Percentiles rank a stretch among this genome's conserved stretches.
These are phyloP conservation scores for Periparus ater DNA, from an alignment of 2,797 vertebrate species.

Conservation along the genomic window DNA sequence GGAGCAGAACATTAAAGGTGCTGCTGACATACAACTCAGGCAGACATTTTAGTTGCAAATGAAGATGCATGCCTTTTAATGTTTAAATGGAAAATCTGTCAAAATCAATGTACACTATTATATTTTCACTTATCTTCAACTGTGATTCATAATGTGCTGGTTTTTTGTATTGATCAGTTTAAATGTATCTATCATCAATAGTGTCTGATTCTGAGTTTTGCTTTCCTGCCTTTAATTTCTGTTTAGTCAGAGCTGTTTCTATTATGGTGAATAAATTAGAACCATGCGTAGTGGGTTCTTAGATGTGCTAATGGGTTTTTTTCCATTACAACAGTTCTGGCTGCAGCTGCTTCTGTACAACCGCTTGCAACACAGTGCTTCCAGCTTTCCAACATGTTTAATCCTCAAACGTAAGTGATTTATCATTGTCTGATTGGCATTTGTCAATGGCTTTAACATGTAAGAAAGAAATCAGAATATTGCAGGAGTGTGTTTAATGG, in stretches of 20 bases:
- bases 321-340: slow-evolving; percentile 60
- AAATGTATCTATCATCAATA: fast-evolving
- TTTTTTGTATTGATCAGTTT: background rate
- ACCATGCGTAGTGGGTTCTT: background rate
- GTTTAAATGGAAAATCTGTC: background rate
- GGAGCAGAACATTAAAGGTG: background rate
- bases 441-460: background rate
- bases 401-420: slow-evolving; percentile 90
- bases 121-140: background rate
- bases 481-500: background rate
- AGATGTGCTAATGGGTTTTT: background rate
- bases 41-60: background rate
- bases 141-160: background rate
- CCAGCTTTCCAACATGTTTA: slow-evolving; percentile 98
- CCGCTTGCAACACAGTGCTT: slow-evolving; percentile 96
- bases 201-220: background rate
- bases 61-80: background rate
- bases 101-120: fast-evolving
- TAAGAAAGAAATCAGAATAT: background rate
- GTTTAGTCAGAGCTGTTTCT: background rate
- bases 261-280: background rate
- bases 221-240: background rate
- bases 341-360: slow-evolving; percentile 86
- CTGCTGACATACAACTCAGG: background rate
- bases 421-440: background rate